Base-by-base conservation (phyloP, 1,140 invertebrate genomes). In the Neelides sp. region DNA sequence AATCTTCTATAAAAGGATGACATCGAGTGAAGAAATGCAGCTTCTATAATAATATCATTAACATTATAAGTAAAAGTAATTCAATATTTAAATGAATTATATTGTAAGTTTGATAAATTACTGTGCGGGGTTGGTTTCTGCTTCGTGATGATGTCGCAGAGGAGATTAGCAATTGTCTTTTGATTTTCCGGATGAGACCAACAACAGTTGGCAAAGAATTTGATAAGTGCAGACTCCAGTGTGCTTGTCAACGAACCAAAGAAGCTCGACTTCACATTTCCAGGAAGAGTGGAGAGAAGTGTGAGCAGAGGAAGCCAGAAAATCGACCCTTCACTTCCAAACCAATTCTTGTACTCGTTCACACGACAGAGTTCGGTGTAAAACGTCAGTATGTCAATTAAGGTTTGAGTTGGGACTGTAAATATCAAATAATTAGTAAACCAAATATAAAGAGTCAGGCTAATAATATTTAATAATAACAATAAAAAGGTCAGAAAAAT, bases 1-100 rank as follows among this genome's bases (percentile, higher is more conserved):
- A 94, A 68, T 49, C 87, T 76, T 19, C 88, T 75, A 10, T 85
- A 85, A 65, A 93, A 92, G 10, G 87, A 86, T 12, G 84, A 85
- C 55, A 92, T 82, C 4, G 76, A 77, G 41, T 74, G 73, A 1
- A 75, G 65, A 61, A 73, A 73, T 53, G 66, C 63, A 3, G 70
- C 64, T 62, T 71, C 72, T 71, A 50, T 43, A 50, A 34, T 43
- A 51, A 53, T 23, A 42, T 47, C 41, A 42, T 27, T 50, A 56
- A 40, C 15, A 54, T 1, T 3, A 19, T 47, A 34, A n/a, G 37
- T 8, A 34, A 8, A 30, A 35, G 19, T 35, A 49, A 8, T 43
- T 19, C n/a, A 1, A 47, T 26, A 28, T 10, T 37, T 10, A 41
- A 8, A 45, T 15, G 8, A 34, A 4, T 30, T 19, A 20, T 19